Evolutionary conservation across 2,888 invertebrate genomes (phyloP).

Genomic region (Metopia argyrocephala): DNA sequence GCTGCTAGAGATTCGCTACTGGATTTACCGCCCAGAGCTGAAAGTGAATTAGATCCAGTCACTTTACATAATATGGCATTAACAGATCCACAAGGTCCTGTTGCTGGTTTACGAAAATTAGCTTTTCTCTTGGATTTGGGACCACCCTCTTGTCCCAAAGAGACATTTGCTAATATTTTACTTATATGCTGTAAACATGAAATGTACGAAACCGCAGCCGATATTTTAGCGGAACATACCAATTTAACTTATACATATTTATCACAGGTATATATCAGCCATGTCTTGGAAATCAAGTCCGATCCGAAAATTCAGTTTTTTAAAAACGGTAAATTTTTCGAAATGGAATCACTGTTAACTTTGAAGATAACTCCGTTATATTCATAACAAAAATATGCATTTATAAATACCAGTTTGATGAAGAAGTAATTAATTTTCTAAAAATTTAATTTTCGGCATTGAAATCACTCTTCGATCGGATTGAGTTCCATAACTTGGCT

Average conservation of each 20-base stretch:
- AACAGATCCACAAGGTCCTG: conserved; percentile 93
- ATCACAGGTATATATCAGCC: conserved; percentile 89
- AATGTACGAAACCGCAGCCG: conserved; percentile 98
- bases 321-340: no score
- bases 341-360: no score
- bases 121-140: conserved; percentile 97
- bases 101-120: conserved; percentile 88
- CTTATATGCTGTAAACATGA: conserved; percentile 97
- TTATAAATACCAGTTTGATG: no score
- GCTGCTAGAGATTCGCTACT: conserved; percentile 91
- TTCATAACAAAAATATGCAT: no score
- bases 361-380: no score
- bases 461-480: no score
- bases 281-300: no score
- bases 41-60: conserved; percentile 98
- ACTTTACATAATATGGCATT: conserved; percentile 98
- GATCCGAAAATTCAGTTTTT: no score
- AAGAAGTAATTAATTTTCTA: no score
- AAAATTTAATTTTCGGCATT: no score
- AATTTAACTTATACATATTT: conserved; percentile 97
- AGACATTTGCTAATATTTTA: conserved; percentile 97
- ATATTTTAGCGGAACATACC: conserved; percentile 97
- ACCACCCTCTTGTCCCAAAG: conserved; percentile 91
- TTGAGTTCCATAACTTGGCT: no score
- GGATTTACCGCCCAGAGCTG: conserved; percentile 95